These are phyloP conservation scores for Aphaenogaster rudis DNA, from an alignment of 1,140 invertebrate species.

Conservation along the genomic window DNA sequence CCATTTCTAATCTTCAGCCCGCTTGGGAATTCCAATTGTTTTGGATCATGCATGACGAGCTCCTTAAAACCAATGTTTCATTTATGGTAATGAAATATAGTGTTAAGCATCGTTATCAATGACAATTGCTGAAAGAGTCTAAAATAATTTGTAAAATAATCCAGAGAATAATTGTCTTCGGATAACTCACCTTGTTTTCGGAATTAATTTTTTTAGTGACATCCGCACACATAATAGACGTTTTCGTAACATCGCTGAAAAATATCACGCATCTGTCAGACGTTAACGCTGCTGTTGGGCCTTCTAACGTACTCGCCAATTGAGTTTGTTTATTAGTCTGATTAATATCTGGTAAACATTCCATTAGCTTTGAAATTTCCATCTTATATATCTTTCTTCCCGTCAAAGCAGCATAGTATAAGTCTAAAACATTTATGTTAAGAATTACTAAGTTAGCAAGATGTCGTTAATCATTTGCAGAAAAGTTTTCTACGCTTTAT, in stretches of 20 bases:
- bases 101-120: background rate
- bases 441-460: background rate
- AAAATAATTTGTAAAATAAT: background rate
- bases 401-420: conserved; percentile 3
- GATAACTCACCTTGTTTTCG: background rate
- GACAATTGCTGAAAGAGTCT: background rate
- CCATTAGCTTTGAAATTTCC: background rate
- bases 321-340: background rate
- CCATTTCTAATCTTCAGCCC: background rate
- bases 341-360: background rate
- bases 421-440: conserved; percentile 30
- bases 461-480: background rate
- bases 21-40: conserved; percentile 3
- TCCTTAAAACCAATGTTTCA: background rate
- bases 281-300: background rate
- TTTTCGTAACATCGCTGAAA: conserved; percentile 12
- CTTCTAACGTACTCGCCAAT: background rate
- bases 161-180: background rate
- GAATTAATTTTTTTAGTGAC: background rate
- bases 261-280: conserved; percentile 9
- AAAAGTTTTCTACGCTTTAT: too few relatives aligned
- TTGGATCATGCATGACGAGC: background rate
- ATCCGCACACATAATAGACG: background rate
- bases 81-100: background rate
- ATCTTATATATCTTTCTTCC: background rate